Evolutionary conservation across 2,797 vertebrate genomes (phyloP), one percentile per base, ranked within the genome.

Genomic region (Valencia hispanica): DNA sequence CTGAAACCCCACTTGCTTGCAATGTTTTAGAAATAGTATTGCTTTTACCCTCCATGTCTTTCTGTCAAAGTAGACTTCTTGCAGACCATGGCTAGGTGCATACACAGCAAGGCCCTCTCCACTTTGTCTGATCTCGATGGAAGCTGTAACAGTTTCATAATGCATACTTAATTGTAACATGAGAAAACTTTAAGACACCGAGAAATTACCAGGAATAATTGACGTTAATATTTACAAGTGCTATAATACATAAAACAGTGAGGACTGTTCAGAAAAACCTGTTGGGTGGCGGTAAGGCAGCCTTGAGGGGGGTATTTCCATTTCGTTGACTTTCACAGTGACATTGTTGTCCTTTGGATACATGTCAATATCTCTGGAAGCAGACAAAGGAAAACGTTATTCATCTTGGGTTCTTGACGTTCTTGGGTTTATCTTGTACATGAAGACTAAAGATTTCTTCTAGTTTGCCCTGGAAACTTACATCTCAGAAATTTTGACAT

Each of bases 251-350:
- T 30, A 22, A 50, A 70, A 34, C 8, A 7, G 36, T n/a, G 18
- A 41, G 55, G 3, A 30, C 8, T 76, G 20, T 66, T 22, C 70
- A 55, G 45, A 66, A 11, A 65, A 78, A 94, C 92, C 92, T 92
- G 79, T 79, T n/a, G 84, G 89, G 76, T 92, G 84, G 53, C 83
- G 72, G 68, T 92, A 96, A 27, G 95, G 95, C 78, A 96, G 89
- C 74, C 86, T 95, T 3, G 4, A 81, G 4, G 70, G 70, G 30
- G 91, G 80, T 70, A 82, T 78, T 91, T 94, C 91, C 79, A 91
- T 89, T 87, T 91, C 94, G 55, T 97, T 96, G 74, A 97, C 92
- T 89, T 93, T 94, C 83, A 96, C 30, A 34, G 88, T 88, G 73
- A 94, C 27, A 0, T 81, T 55, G 73, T 72, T 84, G 43, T 93